Conservation (phyloP, 2,888 invertebrate genomes). For the Hyppa rectilinea region DNA sequence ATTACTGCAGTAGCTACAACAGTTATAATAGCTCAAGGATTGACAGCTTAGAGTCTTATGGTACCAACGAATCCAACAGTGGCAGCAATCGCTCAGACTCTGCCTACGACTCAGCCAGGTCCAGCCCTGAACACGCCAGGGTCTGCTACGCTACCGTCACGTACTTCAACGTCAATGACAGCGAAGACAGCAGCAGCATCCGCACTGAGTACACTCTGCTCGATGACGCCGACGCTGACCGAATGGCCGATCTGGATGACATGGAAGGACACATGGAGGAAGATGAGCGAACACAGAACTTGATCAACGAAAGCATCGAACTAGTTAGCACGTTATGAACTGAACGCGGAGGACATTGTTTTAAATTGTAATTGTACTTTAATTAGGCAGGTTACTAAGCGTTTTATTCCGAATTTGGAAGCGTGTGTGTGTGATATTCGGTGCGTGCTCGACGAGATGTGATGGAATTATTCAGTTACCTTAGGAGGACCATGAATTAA, state of each 20-base stretch:
- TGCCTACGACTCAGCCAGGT: constrained; percentile 85
- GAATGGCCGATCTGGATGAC: constrained; percentile 70
- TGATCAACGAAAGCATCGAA: constrained; percentile 87
- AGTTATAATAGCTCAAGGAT: constrained; percentile 82
- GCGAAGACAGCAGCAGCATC: constrained; percentile 87
- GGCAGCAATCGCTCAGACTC: constrained; percentile 80
- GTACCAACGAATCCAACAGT: constrained; percentile 75
- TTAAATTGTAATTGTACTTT: constrained; percentile 18
- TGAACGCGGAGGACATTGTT: constrained; percentile 28
- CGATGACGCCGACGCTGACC: constrained; percentile 79
- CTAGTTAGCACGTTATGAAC: constrained; percentile 86
- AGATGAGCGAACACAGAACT: constrained; percentile 83
- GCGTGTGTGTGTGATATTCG: constrained; percentile 66
- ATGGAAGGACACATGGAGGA: constrained; percentile 71
- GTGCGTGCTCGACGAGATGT: constrained; percentile 62
- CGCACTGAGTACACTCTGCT: constrained; percentile 86
- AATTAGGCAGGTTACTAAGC: constrained; percentile 21
- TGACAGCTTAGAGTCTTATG: constrained; percentile 79
- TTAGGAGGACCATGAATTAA: constrained; percentile 30
- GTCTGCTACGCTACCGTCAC: constrained; percentile 87
- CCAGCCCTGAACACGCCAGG: constrained; percentile 79
- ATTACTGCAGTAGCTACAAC: constrained; percentile 81
- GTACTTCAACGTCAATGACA: constrained; percentile 86
- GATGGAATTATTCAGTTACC: constrained; percentile 38
- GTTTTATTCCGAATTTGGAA: constrained; percentile 50